phyloP scores from a whole-genome alignment of 2,113 vertebrate species.

The Lethenteron reissneri region DNA sequence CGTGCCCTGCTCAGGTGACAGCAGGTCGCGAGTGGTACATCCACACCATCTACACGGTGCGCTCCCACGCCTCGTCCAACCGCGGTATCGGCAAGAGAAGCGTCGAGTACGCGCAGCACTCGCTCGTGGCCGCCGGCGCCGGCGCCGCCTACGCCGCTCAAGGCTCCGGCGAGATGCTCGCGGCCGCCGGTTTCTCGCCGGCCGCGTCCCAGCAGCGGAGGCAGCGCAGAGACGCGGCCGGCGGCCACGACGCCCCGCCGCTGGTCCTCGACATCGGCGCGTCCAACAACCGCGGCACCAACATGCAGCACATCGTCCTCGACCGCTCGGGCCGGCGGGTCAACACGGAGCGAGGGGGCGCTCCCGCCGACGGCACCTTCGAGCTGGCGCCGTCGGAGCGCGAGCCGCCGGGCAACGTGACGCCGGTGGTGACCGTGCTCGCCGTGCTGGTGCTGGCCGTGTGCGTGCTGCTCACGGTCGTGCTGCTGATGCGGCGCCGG shows the following conservation, averaged over 20 bases:
- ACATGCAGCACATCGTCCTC: constrained; percentile 60
- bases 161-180: too few species aligned
- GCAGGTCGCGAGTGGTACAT: constrained; percentile 74
- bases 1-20: constrained; percentile 34
- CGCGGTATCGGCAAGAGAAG: constrained; percentile 56
- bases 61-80: constrained; percentile 38
- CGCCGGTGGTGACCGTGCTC: too few species aligned
- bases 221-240: too few species aligned
- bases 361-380: constrained; percentile 17
- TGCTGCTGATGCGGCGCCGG: too few species aligned
- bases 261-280: constrained; percentile 36
- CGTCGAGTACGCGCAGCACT: constrained; percentile 33
- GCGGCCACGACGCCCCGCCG: constrained; percentile 14
- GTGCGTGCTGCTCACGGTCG: too few species aligned
- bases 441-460: too few species aligned
- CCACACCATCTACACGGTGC: constrained; percentile 72
- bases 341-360: constrained; percentile 16
- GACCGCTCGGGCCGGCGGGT: constrained; percentile 26
- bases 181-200: constrained; percentile 11
- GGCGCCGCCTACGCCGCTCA: neutral
- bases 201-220: too few species aligned
- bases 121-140: constrained; percentile 15
- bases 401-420: constrained; percentile 12
- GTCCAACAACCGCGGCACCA: constrained; percentile 50
- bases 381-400: constrained; percentile 26